Evolutionary conservation across 2,113 vertebrate species (phyloP).

Genomic region (sheep (Ovis aries)): ARS-UI_Ramb_v3.0 NC_056064.1:9182501-9183000

Average conservation of each 20-base stretch:
- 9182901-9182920: slow-evolving; percentile 11
- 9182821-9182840: not conserved
- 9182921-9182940: not conserved
- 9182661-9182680: not conserved
- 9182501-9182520: not conserved
- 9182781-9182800: not conserved
- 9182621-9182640: not conserved
- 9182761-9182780: slow-evolving; percentile 9
- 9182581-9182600: not conserved
- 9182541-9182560: not conserved
- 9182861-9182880: not conserved
- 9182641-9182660: not conserved
- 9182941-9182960: not conserved
- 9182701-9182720: not conserved
- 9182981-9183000: slow-evolving; percentile 19
- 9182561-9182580: not conserved
- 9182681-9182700: not conserved
- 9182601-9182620: not conserved
- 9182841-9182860: slow-evolving; percentile 48
- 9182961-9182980: slow-evolving; percentile 45
- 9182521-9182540: not conserved
- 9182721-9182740: not conserved
- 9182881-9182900: slow-evolving; percentile 55
- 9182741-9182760: not conserved
- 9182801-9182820: not conserved